A percentile compares a stretch with the other conserved stretches of the same genome.
Conservation (phyloP, 2,888 invertebrate genomes). For the Trichopria drosophilae region DNA sequence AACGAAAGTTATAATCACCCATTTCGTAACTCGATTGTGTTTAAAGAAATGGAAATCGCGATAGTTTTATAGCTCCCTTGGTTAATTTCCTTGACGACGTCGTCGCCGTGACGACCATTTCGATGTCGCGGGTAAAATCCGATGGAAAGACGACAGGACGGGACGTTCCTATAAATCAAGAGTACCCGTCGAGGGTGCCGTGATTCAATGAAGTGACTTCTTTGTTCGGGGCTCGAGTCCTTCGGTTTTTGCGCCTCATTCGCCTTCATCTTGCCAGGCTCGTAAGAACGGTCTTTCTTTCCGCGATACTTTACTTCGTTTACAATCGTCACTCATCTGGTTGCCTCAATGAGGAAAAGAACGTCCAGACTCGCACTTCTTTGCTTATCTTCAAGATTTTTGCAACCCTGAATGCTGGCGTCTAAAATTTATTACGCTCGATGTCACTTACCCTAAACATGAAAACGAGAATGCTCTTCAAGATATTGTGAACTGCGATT, state of each 20-base stretch:
- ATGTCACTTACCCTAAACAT: too few species aligned
- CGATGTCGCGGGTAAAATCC: too few species aligned
- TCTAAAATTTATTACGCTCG: too few species aligned
- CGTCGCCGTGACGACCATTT: slow-evolving; percentile 33
- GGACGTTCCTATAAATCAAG: slow-evolving; percentile 48
- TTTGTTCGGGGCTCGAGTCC: slow-evolving; percentile 34
- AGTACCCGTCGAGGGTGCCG: slow-evolving; percentile 27
- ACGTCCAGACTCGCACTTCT: too few species aligned
- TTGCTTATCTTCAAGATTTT: too few species aligned
- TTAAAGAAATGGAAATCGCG: slow-evolving; percentile 9
- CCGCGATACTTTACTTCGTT: too few species aligned
- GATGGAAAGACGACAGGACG: slow-evolving; percentile 33
- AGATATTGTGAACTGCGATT: too few species aligned
- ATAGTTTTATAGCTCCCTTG: too few species aligned
- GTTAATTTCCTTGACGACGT: slow-evolving; percentile 45
- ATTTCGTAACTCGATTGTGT: background rate
- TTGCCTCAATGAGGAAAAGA: too few species aligned
- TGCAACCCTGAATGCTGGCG: too few species aligned
- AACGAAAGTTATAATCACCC: background rate
- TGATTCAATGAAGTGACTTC: slow-evolving; percentile 45
- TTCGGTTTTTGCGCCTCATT: slow-evolving; percentile 34
- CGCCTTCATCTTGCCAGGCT: slow-evolving; percentile 30
- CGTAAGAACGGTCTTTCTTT: slow-evolving; percentile 9
- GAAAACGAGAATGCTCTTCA: too few species aligned
- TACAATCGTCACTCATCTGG: slow-evolving; percentile 19